These are phyloP conservation scores for Drosophila ironensis DNA, from an alignment of 1,140 invertebrate species.

Conservation along the genomic window DNA sequence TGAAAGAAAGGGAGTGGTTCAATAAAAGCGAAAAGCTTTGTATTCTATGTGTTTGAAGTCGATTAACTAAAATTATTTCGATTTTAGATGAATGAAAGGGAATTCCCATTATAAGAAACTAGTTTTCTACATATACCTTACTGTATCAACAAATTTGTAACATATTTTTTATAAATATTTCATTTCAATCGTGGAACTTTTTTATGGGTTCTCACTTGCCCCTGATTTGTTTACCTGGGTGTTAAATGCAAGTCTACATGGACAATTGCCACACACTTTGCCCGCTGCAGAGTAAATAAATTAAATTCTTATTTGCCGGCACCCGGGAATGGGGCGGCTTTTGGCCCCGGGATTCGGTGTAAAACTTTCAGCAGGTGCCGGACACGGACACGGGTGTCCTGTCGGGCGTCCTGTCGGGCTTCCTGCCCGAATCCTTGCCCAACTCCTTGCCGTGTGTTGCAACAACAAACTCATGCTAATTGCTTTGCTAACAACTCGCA, in stretches of 20 bases:
- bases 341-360: background rate
- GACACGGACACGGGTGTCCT: constrained; percentile 26
- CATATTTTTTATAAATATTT: too few species aligned
- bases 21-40: too few species aligned
- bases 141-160: too few species aligned
- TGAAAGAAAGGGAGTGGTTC: background rate
- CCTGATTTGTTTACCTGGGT: constrained; percentile 58
- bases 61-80: too few species aligned
- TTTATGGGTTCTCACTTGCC: constrained; percentile 48
- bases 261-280: constrained; percentile 60
- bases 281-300: constrained; percentile 70
- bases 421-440: too few species aligned
- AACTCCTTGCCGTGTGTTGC: constrained; percentile 49
- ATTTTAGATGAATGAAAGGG: background rate
- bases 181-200: too few species aligned
- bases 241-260: constrained; percentile 63
- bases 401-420: constrained; percentile 20
- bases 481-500: constrained; percentile 77
- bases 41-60: too few species aligned
- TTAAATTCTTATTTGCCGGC: constrained; percentile 64
- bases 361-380: constrained; percentile 54
- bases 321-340: background rate
- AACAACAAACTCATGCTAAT: constrained; percentile 80
- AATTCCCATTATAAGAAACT: too few species aligned
- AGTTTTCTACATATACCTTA: too few species aligned